These are phyloP conservation scores for Microcebus jonahi DNA, from an alignment of 2,113 vertebrate species.

Conservation along the genomic window DNA sequence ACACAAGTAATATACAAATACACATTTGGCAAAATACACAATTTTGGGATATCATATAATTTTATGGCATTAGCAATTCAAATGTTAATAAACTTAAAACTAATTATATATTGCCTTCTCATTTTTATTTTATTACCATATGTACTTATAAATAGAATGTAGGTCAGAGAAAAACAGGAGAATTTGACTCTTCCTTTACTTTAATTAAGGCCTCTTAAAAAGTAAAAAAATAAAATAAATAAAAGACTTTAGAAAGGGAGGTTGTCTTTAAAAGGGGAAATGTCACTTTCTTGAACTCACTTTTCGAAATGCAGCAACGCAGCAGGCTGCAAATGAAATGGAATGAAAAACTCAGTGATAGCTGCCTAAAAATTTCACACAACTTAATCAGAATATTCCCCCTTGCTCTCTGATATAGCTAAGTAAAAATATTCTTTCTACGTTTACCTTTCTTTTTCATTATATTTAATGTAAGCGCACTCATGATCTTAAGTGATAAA, in stretches of 20 bases:
- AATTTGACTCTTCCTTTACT: neutral
- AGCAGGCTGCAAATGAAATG: neutral
- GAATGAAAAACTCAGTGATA: neutral
- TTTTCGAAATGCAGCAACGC: neutral
- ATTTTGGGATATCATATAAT: neutral
- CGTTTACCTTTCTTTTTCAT: neutral
- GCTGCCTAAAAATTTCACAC: neutral
- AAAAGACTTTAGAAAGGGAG: neutral
- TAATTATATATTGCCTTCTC: neutral
- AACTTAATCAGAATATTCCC: neutral
- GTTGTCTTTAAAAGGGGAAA: neutral
- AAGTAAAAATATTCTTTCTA: neutral
- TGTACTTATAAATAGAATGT: neutral
- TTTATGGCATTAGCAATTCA: neutral
- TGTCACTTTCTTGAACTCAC: neutral
- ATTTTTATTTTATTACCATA: neutral
- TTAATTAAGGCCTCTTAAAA: neutral
- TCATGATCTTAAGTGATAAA: neutral
- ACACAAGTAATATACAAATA: no score
- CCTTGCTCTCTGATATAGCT: neutral
- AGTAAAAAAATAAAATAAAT: neutral
- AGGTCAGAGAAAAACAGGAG: neutral
- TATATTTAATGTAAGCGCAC: neutral
- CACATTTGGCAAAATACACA: neutral
- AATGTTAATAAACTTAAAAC: neutral